phyloP scores from a whole-genome alignment of 2,888 invertebrate species.

The Periphyllus acericola region DNA sequence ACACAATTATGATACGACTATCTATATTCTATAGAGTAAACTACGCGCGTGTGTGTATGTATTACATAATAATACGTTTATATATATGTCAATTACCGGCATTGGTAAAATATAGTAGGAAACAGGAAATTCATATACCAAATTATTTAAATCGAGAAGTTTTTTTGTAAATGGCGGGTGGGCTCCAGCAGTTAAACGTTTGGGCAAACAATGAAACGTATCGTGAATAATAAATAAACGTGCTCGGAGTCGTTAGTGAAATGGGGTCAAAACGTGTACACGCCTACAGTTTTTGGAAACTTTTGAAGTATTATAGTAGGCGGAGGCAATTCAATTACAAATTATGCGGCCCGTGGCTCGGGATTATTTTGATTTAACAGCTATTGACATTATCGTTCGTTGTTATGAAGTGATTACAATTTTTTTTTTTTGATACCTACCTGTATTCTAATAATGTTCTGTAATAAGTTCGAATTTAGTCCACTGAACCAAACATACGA shows the following conservation, averaged over 20 bases:
- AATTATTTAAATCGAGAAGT: constrained; percentile 56
- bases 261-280: constrained; percentile 30
- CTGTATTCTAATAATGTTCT: neutral
- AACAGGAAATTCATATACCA: constrained; percentile 58
- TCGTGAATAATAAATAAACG: constrained; percentile 40
- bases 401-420: neutral
- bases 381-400: neutral
- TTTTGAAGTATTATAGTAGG: neutral
- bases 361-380: constrained; percentile 9
- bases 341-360: neutral
- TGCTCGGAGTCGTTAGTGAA: neutral
- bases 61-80: neutral
- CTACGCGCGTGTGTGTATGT: neutral
- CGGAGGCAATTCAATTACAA: constrained; percentile 14
- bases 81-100: constrained; percentile 44
- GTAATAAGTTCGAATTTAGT: too few relatives aligned
- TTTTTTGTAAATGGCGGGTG: constrained; percentile 34
- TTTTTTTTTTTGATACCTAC: neutral
- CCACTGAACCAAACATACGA: neutral
- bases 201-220: constrained; percentile 49
- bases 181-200: constrained; percentile 41
- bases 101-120: constrained; percentile 27
- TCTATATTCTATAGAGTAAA: neutral
- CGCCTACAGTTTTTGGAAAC: constrained; percentile 47
- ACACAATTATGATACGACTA: constrained; percentile 17